Evolutionary conservation across 1,140 invertebrate species (phyloP).

Genomic region (Epicauta chinensis): DNA sequence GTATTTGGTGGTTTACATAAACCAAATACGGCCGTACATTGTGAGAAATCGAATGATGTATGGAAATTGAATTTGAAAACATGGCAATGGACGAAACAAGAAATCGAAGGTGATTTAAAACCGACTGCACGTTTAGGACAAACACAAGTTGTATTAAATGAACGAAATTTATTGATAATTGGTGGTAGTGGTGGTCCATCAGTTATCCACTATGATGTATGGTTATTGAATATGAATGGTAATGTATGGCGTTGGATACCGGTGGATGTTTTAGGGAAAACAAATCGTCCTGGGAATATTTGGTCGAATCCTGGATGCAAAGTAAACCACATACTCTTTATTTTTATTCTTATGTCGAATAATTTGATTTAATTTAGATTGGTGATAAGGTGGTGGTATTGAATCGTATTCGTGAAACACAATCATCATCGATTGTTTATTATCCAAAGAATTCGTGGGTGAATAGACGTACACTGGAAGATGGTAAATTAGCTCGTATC

Average conservation of each 20-base stretch:
- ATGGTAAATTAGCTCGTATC: slow-evolving; percentile 27
- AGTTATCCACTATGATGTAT: slow-evolving; percentile 55
- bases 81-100: slow-evolving; percentile 69
- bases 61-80: slow-evolving; percentile 82
- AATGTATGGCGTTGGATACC: slow-evolving; percentile 75
- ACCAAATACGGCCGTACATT: slow-evolving; percentile 47
- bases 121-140: slow-evolving; percentile 84
- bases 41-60: slow-evolving; percentile 71
- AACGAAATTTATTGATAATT: slow-evolving; percentile 64
- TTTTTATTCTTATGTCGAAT: no score
- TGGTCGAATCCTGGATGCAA: slow-evolving; percentile 91
- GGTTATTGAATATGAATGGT: slow-evolving; percentile 57
- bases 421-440: slow-evolving; percentile 37
- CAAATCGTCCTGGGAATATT: slow-evolving; percentile 75
- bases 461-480: slow-evolving; percentile 21
- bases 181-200: slow-evolving; percentile 57
- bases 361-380: slow-evolving; percentile 42
- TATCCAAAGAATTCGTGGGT: slow-evolving; percentile 35
- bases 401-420: slow-evolving; percentile 49
- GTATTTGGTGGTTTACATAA: slow-evolving; percentile 78
- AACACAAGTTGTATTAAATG: slow-evolving; percentile 70
- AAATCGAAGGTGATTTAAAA: slow-evolving; percentile 53
- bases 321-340: no score
- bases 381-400: slow-evolving; percentile 60
- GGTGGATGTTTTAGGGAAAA: slow-evolving; percentile 65